Conservation (phyloP, 2,797 vertebrate genomes). For the Rhinoraja longicauda region DNA sequence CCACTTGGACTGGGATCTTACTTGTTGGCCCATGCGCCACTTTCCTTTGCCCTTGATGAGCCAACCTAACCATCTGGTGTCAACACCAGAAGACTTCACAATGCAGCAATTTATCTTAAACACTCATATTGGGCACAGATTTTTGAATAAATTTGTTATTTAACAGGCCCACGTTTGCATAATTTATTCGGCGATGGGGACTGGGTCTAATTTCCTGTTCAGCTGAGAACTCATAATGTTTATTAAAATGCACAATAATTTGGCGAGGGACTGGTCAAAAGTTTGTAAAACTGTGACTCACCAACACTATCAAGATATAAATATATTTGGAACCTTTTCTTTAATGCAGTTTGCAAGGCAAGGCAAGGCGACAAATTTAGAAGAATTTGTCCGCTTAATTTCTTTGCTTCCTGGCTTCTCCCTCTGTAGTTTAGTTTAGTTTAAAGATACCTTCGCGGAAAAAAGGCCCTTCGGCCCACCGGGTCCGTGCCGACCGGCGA, state of each 20-base stretch:
- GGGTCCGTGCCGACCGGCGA: too few relatives aligned
- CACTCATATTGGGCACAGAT: slow-evolving; percentile 17
- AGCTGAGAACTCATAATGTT: neutral
- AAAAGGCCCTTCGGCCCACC: too few relatives aligned
- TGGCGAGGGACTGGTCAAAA: neutral
- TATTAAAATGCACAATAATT: neutral
- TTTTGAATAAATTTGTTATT: slow-evolving; percentile 34
- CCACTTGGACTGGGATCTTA: neutral
- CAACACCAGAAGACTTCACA: neutral
- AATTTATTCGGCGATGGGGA: slow-evolving; percentile 26
- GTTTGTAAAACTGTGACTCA: slow-evolving; percentile 6
- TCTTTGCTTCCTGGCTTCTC: neutral
- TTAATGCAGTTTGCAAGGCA: neutral
- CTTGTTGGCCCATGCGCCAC: neutral
- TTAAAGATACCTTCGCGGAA: too few relatives aligned
- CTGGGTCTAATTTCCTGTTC: slow-evolving; percentile 29
- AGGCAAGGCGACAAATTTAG: too few relatives aligned
- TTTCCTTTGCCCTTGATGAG: neutral
- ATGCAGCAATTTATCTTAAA: neutral
- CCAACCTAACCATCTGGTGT: neutral
- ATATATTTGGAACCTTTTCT: neutral
- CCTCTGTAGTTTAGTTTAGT: neutral
- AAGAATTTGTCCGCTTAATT: neutral
- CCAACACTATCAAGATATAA: neutral
- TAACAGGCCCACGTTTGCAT: neutral